These are phyloP conservation scores for Jacana jacana DNA, from an alignment of 2,113 vertebrate species.

Conservation along the genomic window DNA sequence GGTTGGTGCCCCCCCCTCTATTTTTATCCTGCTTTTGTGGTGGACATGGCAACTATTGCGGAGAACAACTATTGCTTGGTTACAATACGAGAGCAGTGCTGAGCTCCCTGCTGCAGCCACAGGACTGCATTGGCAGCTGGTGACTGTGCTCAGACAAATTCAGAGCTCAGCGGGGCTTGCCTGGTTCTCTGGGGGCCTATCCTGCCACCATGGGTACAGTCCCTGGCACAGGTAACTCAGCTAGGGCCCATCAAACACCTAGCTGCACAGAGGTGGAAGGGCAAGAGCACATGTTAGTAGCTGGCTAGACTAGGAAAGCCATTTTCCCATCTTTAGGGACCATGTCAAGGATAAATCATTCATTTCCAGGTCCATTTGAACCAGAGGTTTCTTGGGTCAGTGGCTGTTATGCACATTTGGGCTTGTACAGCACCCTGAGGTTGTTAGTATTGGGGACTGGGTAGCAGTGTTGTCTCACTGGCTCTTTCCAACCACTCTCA, in stretches of 20 bases:
- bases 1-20: not conserved
- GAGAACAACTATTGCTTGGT: not conserved
- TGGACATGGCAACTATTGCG: not conserved
- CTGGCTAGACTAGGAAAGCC: not conserved
- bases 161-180: not conserved
- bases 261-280: not conserved
- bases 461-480: not conserved
- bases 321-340: not conserved
- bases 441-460: not conserved
- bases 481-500: not conserved
- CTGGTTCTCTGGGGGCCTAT: not conserved
- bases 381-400: not conserved
- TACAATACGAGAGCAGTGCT: fast-evolving
- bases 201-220: not conserved
- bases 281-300: not conserved
- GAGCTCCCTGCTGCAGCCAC: not conserved
- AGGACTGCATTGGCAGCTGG: not conserved
- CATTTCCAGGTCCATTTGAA: not conserved
- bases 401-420: not conserved
- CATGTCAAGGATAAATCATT: not conserved
- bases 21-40: not conserved
- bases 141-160: not conserved
- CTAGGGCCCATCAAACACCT: not conserved
- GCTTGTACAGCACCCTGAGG: not conserved
- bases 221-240: not conserved